phyloP scores from a whole-genome alignment of 2,113 vertebrate genomes.

The Motacilla alba region DNA sequence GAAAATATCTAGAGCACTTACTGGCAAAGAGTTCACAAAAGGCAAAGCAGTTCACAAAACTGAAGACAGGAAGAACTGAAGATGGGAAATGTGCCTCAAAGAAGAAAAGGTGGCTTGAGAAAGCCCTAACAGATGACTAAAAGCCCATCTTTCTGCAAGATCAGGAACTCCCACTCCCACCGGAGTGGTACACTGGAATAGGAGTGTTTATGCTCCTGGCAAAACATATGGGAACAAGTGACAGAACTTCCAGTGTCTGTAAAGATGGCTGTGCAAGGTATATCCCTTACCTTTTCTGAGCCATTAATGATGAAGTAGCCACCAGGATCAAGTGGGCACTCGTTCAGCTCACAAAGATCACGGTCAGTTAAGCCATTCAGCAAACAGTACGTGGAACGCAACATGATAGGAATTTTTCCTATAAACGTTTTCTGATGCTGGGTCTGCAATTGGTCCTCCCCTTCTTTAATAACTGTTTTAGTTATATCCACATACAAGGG shows the following conservation, averaged over 20 bases:
- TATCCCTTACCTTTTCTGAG: conserved; percentile 89
- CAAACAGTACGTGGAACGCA: conserved; percentile 95
- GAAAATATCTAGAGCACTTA: neutral
- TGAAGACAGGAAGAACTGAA: neutral
- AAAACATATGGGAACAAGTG: neutral
- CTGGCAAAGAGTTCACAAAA: neutral
- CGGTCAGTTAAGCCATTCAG: conserved; percentile 92
- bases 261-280: neutral
- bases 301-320: conserved; percentile 99
- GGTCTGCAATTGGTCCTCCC: conserved; percentile 94
- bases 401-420: conserved; percentile 98
- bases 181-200: neutral
- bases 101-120: neutral
- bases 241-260: neutral
- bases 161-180: rapidly evolving
- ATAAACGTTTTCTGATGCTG: conserved; percentile 99
- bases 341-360: conserved; percentile 96
- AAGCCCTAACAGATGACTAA: neutral
- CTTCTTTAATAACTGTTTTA: conserved; percentile 97
- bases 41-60: neutral
- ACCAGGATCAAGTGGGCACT: conserved; percentile 95
- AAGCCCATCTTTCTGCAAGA: neutral
- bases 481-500: conserved; percentile 98
- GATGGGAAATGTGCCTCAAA: neutral
- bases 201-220: neutral